These are phyloP conservation scores for Ophion ventricosus DNA, from an alignment of 2,888 invertebrate genomes.

Conservation along the genomic window DNA sequence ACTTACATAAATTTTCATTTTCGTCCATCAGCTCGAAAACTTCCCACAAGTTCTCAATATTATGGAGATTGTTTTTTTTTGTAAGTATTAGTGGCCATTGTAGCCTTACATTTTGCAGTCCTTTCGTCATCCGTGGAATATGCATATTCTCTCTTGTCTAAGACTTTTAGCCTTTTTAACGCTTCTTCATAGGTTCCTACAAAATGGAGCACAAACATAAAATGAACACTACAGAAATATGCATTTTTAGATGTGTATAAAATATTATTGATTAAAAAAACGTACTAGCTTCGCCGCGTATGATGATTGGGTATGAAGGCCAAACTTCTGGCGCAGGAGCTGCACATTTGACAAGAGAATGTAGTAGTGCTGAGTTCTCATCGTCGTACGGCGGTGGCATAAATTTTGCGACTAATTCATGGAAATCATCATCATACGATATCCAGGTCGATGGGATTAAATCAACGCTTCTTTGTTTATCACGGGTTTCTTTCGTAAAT, in stretches of 20 bases:
- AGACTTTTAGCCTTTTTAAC: not conserved
- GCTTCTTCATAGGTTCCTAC: conserved; percentile 12
- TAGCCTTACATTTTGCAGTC: not conserved
- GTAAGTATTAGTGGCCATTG: not conserved
- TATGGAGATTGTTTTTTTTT: not conserved
- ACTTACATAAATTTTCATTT: conserved; percentile 2
- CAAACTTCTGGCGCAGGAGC: conserved; percentile 40
- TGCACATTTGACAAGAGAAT: conserved; percentile 24
- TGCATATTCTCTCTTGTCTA: conserved; percentile 1
- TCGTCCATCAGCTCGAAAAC: not conserved
- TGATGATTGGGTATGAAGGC: conserved; percentile 29
- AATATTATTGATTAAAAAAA: not conserved
- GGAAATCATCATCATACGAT: not conserved
- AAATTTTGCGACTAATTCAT: conserved; percentile 38
- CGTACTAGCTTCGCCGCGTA: conserved; percentile 53
- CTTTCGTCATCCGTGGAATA: conserved; percentile 18
- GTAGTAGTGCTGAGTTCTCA: conserved; percentile 27
- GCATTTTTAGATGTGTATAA: not conserved
- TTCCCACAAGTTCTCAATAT: not conserved
- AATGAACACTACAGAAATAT: not conserved
- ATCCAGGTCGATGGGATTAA: too few relatives aligned
- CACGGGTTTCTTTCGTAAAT: too few relatives aligned
- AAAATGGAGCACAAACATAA: not conserved
- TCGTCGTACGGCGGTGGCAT: conserved; percentile 52
- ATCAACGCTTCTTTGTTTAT: too few relatives aligned